Evolutionary conservation across 2,113 vertebrate species (phyloP), one percentile per base, ranked within the genome.

Genomic region (Sialia sialis): DNA sequence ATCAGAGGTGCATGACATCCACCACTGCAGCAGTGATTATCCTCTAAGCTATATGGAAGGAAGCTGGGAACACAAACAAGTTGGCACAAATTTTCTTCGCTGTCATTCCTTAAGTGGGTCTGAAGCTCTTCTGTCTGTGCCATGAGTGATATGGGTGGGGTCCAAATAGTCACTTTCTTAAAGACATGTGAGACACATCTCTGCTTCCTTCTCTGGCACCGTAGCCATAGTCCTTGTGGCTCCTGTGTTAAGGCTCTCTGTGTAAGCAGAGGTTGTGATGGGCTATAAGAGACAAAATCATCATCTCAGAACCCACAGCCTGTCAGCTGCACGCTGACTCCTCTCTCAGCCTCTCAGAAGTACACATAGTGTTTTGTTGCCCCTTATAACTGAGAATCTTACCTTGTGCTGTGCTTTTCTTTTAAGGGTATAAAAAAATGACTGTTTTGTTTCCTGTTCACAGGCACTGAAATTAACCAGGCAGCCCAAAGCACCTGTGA

Each of bases 391-490:
- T 62, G 26, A 84, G 54, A 93, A 32, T 19, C 69, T 62, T 52
- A 23, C 48, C 16, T 69, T 81, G 34, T 55, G 44, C 63, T 78
- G 44, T 36, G 23, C 14, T 78, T 82, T 14, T 75, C 49, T 49
- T 80, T 56, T 27, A 82, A 83, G 25, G 64, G 52, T 51, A 14
- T 32, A 26, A 86, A 68, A 15, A 49, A 63, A 39, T 94, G 85
- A 84, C 85, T 81, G 29, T 60, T 89, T 19, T 94, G 14, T 95
- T 96, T 96, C 10, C 52, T 79, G 5, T 94, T 96, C 70, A 4
- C 89, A 99, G 99, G 98, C 97, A 19, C 94, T 98, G 97, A 99
- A 99, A 81, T 36, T 98, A 96, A 98, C 98, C 5, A 96, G 96
- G 77, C 98, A 99, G 49, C 98, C 97, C 79, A 98, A 98, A 94